Evolutionary conservation across 2,888 invertebrate genomes (phyloP).

Genomic region (Leucophenga maculata): DNA sequence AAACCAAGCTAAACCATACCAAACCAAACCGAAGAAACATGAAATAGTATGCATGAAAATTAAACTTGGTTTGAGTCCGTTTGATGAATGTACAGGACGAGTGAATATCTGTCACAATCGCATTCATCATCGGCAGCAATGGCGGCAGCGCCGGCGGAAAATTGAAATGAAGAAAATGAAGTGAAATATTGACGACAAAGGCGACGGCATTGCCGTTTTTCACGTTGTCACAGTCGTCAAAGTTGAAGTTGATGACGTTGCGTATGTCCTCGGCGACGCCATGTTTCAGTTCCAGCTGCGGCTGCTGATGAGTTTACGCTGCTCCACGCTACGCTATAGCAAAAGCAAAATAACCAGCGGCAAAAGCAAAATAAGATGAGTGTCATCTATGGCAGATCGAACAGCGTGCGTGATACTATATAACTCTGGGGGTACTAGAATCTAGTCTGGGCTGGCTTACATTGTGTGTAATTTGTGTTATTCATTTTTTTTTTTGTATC

Average conservation of each 20-base stretch:
- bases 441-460: too few species aligned
- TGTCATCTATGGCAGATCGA: conserved; percentile 8
- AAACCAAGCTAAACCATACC: neutral
- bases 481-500: neutral
- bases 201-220: neutral
- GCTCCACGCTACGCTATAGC: neutral
- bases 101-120: neutral
- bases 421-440: neutral
- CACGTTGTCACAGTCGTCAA: too few species aligned
- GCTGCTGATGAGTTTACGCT: neutral
- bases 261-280: too few species aligned
- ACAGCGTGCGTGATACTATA: neutral
- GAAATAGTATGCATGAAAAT: neutral
- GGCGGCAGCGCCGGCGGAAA: conserved; percentile 2
- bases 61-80: neutral
- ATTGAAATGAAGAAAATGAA: conserved; percentile 24
- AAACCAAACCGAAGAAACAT: neutral
- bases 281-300: too few species aligned
- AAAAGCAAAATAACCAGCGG: conserved; percentile 11
- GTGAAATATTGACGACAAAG: conserved; percentile 26
- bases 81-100: neutral
- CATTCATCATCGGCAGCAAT: conserved; percentile 20
- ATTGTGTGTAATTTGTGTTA: neutral
- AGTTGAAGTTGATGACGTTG: too few species aligned
- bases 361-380: neutral